phyloP scores from a whole-genome alignment of 2,888 invertebrate genomes.

The Stenolophus ochropezus region DNA sequence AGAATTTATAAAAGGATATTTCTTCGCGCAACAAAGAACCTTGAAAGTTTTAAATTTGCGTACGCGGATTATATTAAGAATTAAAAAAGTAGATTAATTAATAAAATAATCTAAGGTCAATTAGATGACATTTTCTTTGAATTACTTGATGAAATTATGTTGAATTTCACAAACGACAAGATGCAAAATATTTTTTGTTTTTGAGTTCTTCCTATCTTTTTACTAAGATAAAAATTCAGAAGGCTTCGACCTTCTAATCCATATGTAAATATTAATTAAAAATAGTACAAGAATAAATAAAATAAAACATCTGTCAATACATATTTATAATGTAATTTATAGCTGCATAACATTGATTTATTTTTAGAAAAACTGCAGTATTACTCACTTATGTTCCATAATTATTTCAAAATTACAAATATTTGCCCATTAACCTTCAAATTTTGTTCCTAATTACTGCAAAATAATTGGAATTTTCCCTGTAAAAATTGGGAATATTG shows the following conservation, averaged over 20 bases:
- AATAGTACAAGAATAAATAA: not conserved
- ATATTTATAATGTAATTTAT: not conserved
- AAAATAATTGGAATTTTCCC: not conserved
- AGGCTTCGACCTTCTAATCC: not conserved
- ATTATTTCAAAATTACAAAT: not conserved
- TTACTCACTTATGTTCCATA: too few species aligned
- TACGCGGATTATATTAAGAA: constrained; percentile 8
- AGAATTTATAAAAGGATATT: not conserved
- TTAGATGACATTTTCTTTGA: constrained; percentile 28
- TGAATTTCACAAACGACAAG: constrained; percentile 21
- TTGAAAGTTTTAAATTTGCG: not conserved
- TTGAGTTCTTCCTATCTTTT: not conserved
- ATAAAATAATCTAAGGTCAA: too few species aligned
- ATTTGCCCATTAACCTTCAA: not conserved
- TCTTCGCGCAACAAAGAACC: not conserved
- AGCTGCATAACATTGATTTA: not conserved
- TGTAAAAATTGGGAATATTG: not conserved
- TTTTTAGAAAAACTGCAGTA: not conserved
- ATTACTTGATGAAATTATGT: constrained; percentile 23
- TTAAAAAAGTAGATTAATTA: not conserved
- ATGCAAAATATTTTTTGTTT: constrained; percentile 5
- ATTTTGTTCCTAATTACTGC: not conserved
- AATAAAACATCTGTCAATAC: not conserved
- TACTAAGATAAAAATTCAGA: not conserved
- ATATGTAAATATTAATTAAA: not conserved